Conservation (phyloP, 2,797 vertebrate species). For the Chrysolophus pictus region DNA sequence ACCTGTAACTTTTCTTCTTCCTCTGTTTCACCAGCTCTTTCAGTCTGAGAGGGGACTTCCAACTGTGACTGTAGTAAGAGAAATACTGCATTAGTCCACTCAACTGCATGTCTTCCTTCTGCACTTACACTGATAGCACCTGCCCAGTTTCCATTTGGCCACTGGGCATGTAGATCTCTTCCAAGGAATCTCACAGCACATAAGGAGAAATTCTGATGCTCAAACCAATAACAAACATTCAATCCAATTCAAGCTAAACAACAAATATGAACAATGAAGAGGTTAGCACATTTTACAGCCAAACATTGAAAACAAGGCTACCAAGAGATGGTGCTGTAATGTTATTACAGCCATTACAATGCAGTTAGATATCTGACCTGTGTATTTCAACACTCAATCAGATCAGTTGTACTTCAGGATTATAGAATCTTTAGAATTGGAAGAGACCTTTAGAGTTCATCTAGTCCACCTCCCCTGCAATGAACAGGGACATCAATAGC, state of each 20-base stretch:
- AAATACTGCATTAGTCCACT: not conserved
- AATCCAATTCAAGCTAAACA: not conserved
- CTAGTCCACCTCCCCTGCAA: no score
- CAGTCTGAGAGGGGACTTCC: not conserved
- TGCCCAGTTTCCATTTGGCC: not conserved
- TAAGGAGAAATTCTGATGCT: not conserved
- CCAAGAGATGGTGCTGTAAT: not conserved
- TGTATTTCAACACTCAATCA: not conserved
- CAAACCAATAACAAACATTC: not conserved
- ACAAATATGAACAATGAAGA: not conserved
- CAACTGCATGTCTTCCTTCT: not conserved
- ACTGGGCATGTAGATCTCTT: not conserved
- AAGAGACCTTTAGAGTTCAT: no score
- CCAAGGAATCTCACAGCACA: not conserved
- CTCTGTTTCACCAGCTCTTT: not conserved
- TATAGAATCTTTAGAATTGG: no score
- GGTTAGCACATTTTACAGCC: not conserved
- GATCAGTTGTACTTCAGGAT: not conserved
- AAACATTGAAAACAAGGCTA: constrained; percentile 23
- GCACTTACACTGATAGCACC: not conserved
- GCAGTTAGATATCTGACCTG: constrained; percentile 1
- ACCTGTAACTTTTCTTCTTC: not conserved
- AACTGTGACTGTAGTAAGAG: not conserved
- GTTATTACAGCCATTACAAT: not conserved
- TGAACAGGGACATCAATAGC: no score